phyloP scores from a whole-genome alignment of 1,140 invertebrate genomes.

The Penaeus japonicus region DNA sequence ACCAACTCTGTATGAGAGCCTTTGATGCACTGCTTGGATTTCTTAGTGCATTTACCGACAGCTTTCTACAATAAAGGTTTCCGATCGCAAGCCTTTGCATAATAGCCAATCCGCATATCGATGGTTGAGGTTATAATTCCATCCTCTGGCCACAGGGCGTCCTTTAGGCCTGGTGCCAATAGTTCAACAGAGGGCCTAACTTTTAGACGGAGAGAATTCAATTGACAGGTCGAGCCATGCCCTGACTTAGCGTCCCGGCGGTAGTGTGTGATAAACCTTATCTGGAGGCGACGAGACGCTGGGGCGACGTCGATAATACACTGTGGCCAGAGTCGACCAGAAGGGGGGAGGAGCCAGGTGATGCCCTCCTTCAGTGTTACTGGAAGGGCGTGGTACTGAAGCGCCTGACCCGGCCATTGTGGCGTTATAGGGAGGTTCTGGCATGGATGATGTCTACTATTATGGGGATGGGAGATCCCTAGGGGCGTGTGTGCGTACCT shows the following conservation, averaged over 20 bases:
- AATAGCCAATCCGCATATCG: no score
- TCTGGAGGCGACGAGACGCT: slow-evolving; percentile 27
- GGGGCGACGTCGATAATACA: slow-evolving; percentile 17
- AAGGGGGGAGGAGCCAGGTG: background rate
- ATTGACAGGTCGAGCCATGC: slow-evolving; percentile 38
- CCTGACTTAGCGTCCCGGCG: slow-evolving; percentile 21
- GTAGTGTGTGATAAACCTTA: slow-evolving; percentile 50
- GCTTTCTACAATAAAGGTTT: background rate
- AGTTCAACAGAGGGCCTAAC: slow-evolving; percentile 25
- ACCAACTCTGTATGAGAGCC: background rate
- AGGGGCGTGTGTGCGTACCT: no score
- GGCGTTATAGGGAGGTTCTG: no score
- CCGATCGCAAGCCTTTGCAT: no score
- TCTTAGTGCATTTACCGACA: slow-evolving; percentile 37
- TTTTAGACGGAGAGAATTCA: slow-evolving; percentile 36
- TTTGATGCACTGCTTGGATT: slow-evolving; percentile 39
- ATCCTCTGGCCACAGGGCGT: no score
- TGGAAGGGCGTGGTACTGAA: background rate
- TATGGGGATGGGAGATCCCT: background rate
- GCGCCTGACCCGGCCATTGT: background rate
- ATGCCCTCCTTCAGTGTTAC: background rate
- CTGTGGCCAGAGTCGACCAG: background rate
- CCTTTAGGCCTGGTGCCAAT: background rate
- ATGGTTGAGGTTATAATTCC: no score
- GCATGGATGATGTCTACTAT: background rate